Base-by-base conservation (phyloP, 2,888 invertebrate genomes). In the Athetis lepigone region DNA sequence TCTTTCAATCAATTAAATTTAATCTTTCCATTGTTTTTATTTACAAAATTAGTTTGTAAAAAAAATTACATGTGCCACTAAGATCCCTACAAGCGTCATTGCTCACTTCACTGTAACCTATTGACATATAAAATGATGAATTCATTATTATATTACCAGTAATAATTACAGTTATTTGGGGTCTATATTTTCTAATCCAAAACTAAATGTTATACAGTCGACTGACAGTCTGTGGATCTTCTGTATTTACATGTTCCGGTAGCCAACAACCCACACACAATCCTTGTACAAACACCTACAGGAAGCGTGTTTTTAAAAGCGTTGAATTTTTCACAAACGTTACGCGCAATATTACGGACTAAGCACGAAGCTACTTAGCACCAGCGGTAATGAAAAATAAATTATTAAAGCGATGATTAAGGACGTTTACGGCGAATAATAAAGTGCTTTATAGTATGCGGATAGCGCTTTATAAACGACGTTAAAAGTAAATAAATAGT, bases 241-340 rank as follows among this genome's bases (percentile, higher is more conserved):
- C 45, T 46, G 45, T 2, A 16, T 37, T 37, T 2, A 33, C 19
- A 19, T 1, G 0, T 18, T 7, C 2, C 18, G 21, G n/a, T 23
- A n/a, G 29, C 36, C 19, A 6, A 56, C 23, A 56, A 55, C 33
- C 13, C 33, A 13, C 54, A 56, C 23, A 51, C 58, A 46, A 65
- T 61, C 2, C 52, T 55, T 23, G 21, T n/a, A 21, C 50, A 13
- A 27, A 61, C 67, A 77, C 51, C 21, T 45, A 57, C 52, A 51
- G 57, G 62, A 65, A 77, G 73, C 61, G 65, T 69, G 62, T 37
- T 77, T 77, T 62, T 65, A 60, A 77, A 65, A 65, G 54, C 36
- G 47, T 54, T 62, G 62, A 68, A 75, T 73, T 73, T 69, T 75
- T 73, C 52, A 64, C 57, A 61, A 74, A 74, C 45, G 21, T 51